These are phyloP conservation scores for Gymnothorax javanicus DNA, from an alignment of 2,797 vertebrate genomes.

Conservation along the genomic window DNA sequence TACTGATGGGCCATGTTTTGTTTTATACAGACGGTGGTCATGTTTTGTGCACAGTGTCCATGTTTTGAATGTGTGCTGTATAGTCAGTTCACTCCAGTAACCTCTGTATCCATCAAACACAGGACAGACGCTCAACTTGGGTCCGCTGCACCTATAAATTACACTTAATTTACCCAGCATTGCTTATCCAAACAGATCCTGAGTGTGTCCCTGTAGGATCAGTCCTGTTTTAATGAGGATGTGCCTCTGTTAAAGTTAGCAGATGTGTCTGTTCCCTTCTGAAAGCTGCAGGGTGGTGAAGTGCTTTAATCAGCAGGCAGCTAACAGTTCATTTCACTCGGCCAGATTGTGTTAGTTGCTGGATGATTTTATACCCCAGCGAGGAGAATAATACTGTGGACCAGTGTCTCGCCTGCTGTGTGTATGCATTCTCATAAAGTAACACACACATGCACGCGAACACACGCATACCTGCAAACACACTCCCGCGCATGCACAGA, in stretches of 20 bases:
- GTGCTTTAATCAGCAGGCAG: conserved; percentile 23
- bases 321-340: neutral
- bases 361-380: neutral
- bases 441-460: neutral
- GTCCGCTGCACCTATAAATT: neutral
- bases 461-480: neutral
- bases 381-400: neutral
- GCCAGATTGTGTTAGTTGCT: conserved; percentile 6
- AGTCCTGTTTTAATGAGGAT: neutral
- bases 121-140: neutral
- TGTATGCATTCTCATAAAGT: neutral
- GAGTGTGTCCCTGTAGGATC: neutral
- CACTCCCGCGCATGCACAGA: neutral
- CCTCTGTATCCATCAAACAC: neutral
- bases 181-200: neutral
- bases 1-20: neutral
- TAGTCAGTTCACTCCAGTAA: neutral
- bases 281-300: neutral
- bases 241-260: conserved; percentile 13
- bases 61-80: neutral
- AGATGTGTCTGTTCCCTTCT: neutral
- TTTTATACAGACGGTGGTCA: neutral
- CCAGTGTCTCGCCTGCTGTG: neutral
- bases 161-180: conserved; percentile 5
- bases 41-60: neutral